Evolutionary conservation across 2,797 vertebrate genomes (phyloP), one percentile per base, ranked within the genome.

Genomic region (Enteromius trimaculatus): DNA sequence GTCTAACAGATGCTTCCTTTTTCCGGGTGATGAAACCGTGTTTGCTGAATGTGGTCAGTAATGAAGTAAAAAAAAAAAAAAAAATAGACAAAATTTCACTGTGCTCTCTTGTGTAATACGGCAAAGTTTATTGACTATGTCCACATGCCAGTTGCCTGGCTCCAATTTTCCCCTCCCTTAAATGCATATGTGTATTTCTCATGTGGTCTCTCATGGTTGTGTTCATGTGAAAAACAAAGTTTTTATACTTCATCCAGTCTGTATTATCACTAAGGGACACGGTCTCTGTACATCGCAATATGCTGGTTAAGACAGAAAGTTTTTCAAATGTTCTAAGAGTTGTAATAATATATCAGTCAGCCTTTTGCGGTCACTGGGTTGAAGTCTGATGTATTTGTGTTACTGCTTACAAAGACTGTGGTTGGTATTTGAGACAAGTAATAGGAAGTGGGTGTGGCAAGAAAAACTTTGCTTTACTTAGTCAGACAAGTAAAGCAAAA

Each of bases 381-480:
- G 2, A 51, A 26, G 31, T 31, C 17, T 26, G 70, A 31, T 66
- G 51, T 77, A 60, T 91, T 92, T 90, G 86, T 89, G 84, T 87
- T 82, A 84, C 65, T 87, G 85, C 82, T 65, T 86, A 83, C 85
- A 81, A 88, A 82, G 84, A 0, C 55, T 92, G 93, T 26, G 93
- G 93, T 90, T 89, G 69, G 84, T 88, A 89, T 86, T 80, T 85
- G 87, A 88, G 87, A 89, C 87, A 64, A 91, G 89, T 88, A 86
- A 90, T 91, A 94, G 93, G 94, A 95, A 94, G 93, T 93, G 92
- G 92, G 94, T 93, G 90, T 76, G 90, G 92, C 90, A 93, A 89
- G 85, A 90, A 92, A 39, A 92, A 90, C 89, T 90, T 44, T 29
- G 85, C 86, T 88, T 85, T 76, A 31, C 85, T 86, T 88, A 86